Evolutionary conservation across 2,797 vertebrate species (phyloP), one percentile per base, ranked within the genome.

Genomic region (Leptoclinus maculatus): DNA sequence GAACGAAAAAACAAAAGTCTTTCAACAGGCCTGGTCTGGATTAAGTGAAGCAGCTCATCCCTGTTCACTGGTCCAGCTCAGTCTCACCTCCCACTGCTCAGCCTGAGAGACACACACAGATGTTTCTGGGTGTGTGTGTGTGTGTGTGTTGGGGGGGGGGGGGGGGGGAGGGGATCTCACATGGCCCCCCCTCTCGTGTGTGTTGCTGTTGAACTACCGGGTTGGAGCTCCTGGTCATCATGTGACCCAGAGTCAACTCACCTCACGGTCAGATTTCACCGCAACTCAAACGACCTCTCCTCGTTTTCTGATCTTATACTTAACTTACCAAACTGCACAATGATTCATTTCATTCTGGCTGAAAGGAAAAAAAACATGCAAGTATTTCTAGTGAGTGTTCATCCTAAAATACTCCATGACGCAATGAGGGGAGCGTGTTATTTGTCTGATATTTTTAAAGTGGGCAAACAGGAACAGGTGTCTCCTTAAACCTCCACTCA

Each of bases 91-190:
- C 81, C 36, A 39, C 82, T 62, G 76, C 56, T 78, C 32, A 36
- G 14, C 43, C 74, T 54, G 6, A 69, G 36, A 66, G 56, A 70
- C 45, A 75, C 51, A 66, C 53, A 58, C 91, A 91, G 85, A 88
- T 91, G 92, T 89, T 91, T 77, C 45, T 69, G 87, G 74, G 90
- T 86, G 49, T 47, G 43, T 21, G 5, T 8, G 90, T 86, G 88
- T 85, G 84, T 68, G 8, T 76, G 51, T 66, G 7, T 78, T 47
- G 47, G n/a, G n/a, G 47, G 3, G 47, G 71, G 36, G n/a, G 74
- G 71, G 7, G 36, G 76, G 29, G 84, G 56, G 63, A n/a, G n/a
- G n/a, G n/a, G n/a, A n/a, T n/a, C 74, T 80, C 69, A 77, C 56
- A 67, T 56, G 71, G 62, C 76, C 63, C 23, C 49, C 60, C 66